Base-by-base conservation (phyloP, 2,888 invertebrate species). In the Xanthostigma xanthostigma region DNA sequence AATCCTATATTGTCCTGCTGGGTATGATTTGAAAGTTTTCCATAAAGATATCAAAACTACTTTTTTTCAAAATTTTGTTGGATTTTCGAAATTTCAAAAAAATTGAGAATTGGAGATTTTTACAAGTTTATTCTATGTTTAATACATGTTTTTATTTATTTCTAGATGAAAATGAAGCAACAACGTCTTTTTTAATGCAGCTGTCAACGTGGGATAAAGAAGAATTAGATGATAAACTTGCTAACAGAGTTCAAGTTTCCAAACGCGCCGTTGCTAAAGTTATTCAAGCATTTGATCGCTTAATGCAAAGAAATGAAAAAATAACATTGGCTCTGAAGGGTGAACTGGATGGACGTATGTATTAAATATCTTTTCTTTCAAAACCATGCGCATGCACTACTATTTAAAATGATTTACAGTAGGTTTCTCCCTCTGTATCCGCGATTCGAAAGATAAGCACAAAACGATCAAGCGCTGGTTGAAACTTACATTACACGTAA, bases 151-250 rank as follows among this genome's bases (percentile, higher is more conserved):
- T 48, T 49, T 51, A 52, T 51, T 51, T 52, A 49, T 54, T 67
- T 71, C 41, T 61, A 90, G 90, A 94, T 76, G 95, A 95, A 68
- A 92, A 89, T 68, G 92, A 93, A 69, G 93, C 93, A 0, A 94
- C 95, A 9, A 95, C 93, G 9, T 92, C 93, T 8, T 97, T 97
- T 67, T 75, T 97, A 41, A 87, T 93, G 70, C 90, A 95, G 62
- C 67, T 97, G 39, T 94, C 95, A 1, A 94, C 94, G 0, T 96
- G 96, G 95, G 96, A 97, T 64, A 93, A 94, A 61, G 92, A 94
- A 61, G 96, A 97, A 64, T 69, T 97, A 48, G 96, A 97, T 60
- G 94, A 95, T 56, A 93, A 94, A 67, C 72, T 97, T 37, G 91
- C 93, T 0, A 93, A 95, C 69, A 73, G 96, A 34, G 96, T 96